Evolutionary conservation across 2,113 vertebrate species (phyloP), one percentile per base, ranked within the genome.

Genomic region (Salvator merianae): DNA sequence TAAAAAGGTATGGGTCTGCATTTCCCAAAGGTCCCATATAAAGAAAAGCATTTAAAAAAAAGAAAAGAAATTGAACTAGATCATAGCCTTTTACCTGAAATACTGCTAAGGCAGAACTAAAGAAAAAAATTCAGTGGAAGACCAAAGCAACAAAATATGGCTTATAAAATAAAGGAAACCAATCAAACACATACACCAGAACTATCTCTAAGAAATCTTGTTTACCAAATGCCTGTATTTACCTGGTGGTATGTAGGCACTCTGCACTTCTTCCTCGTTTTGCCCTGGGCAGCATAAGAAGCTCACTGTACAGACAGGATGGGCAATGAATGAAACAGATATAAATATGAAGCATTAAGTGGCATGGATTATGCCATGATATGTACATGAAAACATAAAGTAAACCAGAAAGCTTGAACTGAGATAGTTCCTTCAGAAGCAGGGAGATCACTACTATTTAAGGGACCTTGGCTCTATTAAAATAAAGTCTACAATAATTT

Each of bases 201-300:
- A 88, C 86, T 88, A 77, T 86, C 84, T 88, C 91, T 91, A 89
- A 40, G 91, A 86, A 94, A 88, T 90, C 2, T 77, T 83, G 91
- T 22, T 86, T 81, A 91, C 85, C 89, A 32, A 86, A 93, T 87
- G 91, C 95, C 95, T 95, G 91, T 94, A 95, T 96, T 98, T 99
- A 99, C 98, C 98, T 99, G 98, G 98, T 97, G 87, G 97, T 99
- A 95, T 99, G 98, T 95, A 99, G 98, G 97, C 98, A 99, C 95
- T 99, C 98, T 93, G 98, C 98, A 97, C 98, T 99, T 94, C 98
- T 97, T 92, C 98, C 98, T 94, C 98, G 98, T 95, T 99, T 97
- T 97, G 98, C 98, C 96, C 98, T 98, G 97, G 98, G 98, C 97
- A 98, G 97, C 97, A 98, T 98, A 96, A 98, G 97, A 97, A 97